Evolutionary conservation across 64 coral and sea anemone species (phyloP), one percentile per base, ranked within the genome.

Genomic region (Pocillopora damicornis): DNA sequence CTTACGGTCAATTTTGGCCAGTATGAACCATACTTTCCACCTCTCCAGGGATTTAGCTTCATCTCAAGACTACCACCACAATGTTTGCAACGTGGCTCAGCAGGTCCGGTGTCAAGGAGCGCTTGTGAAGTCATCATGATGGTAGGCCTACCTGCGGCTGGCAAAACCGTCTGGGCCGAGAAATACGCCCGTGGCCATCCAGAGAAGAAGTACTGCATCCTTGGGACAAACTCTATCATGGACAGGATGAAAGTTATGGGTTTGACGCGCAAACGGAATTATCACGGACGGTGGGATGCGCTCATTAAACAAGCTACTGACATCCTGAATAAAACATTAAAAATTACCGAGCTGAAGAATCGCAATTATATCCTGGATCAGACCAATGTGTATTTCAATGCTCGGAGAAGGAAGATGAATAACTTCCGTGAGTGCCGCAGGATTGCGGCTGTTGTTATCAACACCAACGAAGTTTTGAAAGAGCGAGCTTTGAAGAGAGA

Each of bases 191-290:
- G 71, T 15, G 92, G 94, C 20, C 92, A 98, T 60, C 92, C 88
- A 73, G 84, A 93, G 15, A 94, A 94, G 37, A 98, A 94, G 64
- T 94, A 81, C 34, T 81, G 88, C 38, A 88, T 98, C 15, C 78
- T 98, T 30, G 95, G 95, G 34, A 98, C 95, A 25, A 98, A 98
- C 35, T 86, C 86, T 12, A 79, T 98, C 60, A 98, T 98, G 86
- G 92, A 98, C 15, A 98, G 82, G 34, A 98, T 98, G 95, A 98
- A 98, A 88, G 95, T 98, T 1, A 98, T 94, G 91, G 89, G 89
- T 18, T 78, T 98, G 67, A 59, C 75, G 35, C 88, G 95, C 17
- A 93, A 91, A 61, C 78, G 92, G 51, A 98, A 98, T 38, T 98
- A 98, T 60, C 92, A 94, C 26, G 92, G 95, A 36, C 95, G 95